Base-by-base conservation (phyloP, 2,888 invertebrate genomes). In the Troides aeacus region DNA sequence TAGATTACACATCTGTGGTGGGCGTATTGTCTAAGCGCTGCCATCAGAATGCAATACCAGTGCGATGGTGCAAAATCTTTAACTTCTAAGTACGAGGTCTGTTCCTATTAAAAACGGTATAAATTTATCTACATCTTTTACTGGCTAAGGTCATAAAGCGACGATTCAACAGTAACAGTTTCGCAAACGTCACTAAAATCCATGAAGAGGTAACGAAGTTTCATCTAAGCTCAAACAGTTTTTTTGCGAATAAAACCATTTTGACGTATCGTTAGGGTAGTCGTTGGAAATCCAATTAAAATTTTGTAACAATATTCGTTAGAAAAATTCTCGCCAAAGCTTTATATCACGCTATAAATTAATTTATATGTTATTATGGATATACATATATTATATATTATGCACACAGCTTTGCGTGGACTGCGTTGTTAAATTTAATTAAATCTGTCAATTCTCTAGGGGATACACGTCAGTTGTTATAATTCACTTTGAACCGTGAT, bases 391-490 rank as follows among this genome's bases (percentile, higher is more conserved):
- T 53, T n/a, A n/a, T 53, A 18, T 53, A 53, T n/a, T n/a, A 53
- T 53, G 53, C 53, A 53, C 12, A 53, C 53, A n/a, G 53, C 53
- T 53, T 18, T 18, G n/a, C 8, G 4, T 12, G 53, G 53, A 53
- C 6, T 53, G 53, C 53, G 53, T 53, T 64, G 23, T 64, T 56
- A 64, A 64, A 30, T 64, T 64, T 57, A 64, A 64, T 64, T 64
- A 57, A 57, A 39, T 23, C 36, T 39, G 57, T 57, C 57, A 64
- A 57, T 64, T 64, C 64, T 64, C 64, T 21, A 53, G 30, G 23
- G 64, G 64, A 56, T 64, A 39, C 57, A 21, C 57, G 64, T 64
- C 64, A 64, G 17, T 30, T 30, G 57, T 39, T 64, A 64, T 64
- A 57, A 64, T 64, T 64, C 53, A 57, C 53, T 64, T 23, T 53